Conservation (phyloP, 2,113 vertebrate genomes). For the Pongo abelii region DNA sequence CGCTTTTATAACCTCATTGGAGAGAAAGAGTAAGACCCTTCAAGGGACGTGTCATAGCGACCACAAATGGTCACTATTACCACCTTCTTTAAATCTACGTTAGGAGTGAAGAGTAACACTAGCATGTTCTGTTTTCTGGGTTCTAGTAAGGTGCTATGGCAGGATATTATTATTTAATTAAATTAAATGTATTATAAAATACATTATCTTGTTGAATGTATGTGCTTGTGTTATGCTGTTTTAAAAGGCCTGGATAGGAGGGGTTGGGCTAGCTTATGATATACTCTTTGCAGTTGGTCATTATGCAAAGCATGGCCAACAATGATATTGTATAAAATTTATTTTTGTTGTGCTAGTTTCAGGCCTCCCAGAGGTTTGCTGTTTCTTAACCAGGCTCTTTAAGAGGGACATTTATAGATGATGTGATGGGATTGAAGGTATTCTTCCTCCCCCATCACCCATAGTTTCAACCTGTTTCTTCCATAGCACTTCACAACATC, state of each 20-base stretch:
- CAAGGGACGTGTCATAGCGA: too few species aligned
- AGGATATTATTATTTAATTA: not conserved
- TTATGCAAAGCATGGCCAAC: not conserved
- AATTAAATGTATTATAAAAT: too few species aligned
- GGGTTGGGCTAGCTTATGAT: not conserved
- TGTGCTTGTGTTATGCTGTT: not conserved
- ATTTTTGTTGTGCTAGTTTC: not conserved
- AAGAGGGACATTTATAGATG: not conserved
- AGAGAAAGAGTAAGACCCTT: not conserved
- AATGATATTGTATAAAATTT: not conserved
- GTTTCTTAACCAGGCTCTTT: not conserved
- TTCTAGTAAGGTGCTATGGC: not conserved
- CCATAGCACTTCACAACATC: slow-evolving; percentile 67
- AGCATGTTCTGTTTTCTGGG: not conserved
- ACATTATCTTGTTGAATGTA: not conserved
- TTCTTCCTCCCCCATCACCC: slow-evolving; percentile 47
- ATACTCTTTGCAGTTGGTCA: not conserved
- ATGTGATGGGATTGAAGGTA: slow-evolving; percentile 49
- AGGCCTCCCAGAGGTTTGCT: not conserved
- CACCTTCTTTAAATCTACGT: not conserved
- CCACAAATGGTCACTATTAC: too few species aligned
- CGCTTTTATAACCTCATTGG: not conserved
- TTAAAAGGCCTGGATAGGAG: not conserved
- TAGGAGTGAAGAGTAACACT: not conserved
- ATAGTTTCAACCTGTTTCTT: slow-evolving; percentile 42